Base-by-base conservation (phyloP, 1,140 invertebrate genomes). In the Leptopilina boulardi region DNA sequence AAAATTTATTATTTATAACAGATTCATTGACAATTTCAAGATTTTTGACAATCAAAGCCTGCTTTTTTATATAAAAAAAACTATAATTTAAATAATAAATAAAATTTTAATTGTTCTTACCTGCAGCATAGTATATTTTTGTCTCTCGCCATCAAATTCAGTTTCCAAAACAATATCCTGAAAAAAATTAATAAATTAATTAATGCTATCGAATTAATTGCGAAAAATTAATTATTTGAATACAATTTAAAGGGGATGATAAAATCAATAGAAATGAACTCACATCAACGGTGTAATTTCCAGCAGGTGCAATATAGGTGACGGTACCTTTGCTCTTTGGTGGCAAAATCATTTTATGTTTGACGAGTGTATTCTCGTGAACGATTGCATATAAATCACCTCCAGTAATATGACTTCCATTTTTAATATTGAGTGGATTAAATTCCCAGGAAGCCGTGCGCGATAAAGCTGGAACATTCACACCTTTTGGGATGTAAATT, bases 401-500 rank as follows among this genome's bases (percentile, higher is more conserved):
- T 26, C 99, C 99, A 59, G 98, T 99, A 66, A 99, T 96, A 89
- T 99, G 99, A 72, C 97, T 96, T 30, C 90, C 88, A 89, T 96
- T 96, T 89, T 97, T 97, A 51, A 99, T 94, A 85, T 96, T 95
- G 11, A 94, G 80, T 0, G 98, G 98, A 89, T 95, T 94, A 91
- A 99, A 99, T 77, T 99, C 98, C 99, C 99, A 99, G 66, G 93
- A 92, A 56, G 92, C 90, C 0, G 94, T 94, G 76, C 96, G 93
- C n/a, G 96, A 97, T 13, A 99, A 90, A 18, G 96, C 94, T 19
- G 98, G 98, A 70, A 96, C 94, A 89, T 99, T 99, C 2, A 99
- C 93, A 92, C 99, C 99, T 91, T 99, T 99, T 11, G 99, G 99
- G 91, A 99, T 99, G 93, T 99, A 99, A 91, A 99, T 99, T 86